Conservation (phyloP, 2,797 vertebrate species). For the Cryptoblepharus egeriae region DNA sequence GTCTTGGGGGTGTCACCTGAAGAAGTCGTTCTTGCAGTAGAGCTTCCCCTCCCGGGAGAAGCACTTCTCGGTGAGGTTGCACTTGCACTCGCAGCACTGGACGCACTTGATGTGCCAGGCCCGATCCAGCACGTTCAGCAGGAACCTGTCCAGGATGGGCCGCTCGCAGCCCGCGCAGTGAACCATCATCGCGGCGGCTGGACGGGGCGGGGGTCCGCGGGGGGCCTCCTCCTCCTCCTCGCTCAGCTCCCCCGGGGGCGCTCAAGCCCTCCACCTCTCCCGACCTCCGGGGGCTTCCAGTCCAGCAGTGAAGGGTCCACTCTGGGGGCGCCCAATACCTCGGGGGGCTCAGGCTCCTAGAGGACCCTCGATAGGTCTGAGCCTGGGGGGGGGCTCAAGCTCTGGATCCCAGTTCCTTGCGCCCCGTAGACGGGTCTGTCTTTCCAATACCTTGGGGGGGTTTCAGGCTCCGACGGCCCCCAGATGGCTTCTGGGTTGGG, state of each 20-base stretch:
- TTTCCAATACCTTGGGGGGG: too few species aligned
- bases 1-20: constrained; percentile 85
- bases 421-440: too few species aligned
- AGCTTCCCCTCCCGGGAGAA: constrained; percentile 98
- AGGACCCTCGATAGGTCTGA: too few species aligned
- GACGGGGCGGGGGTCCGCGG: constrained; percentile 15
- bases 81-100: constrained; percentile 99
- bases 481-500: too few species aligned
- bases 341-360: too few species aligned
- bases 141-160: constrained; percentile 98
- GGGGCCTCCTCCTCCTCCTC: not conserved
- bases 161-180: constrained; percentile 99
- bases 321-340: too few species aligned
- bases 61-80: constrained; percentile 97
- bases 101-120: constrained; percentile 99
- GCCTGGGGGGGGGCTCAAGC: too few species aligned
- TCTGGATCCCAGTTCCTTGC: too few species aligned
- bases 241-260: not conserved
- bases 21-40: constrained; percentile 99
- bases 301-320: constrained; percentile 20
- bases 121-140: constrained; percentile 98
- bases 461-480: too few species aligned
- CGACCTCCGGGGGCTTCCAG: constrained; percentile 31
- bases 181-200: constrained; percentile 87
- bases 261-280: constrained; percentile 4